A percentile compares a stretch with the other conserved stretches of the same genome.
These are phyloP conservation scores for Sipunculus nudus DNA, from an alignment of 2,888 invertebrate species.

Conservation along the genomic window DNA sequence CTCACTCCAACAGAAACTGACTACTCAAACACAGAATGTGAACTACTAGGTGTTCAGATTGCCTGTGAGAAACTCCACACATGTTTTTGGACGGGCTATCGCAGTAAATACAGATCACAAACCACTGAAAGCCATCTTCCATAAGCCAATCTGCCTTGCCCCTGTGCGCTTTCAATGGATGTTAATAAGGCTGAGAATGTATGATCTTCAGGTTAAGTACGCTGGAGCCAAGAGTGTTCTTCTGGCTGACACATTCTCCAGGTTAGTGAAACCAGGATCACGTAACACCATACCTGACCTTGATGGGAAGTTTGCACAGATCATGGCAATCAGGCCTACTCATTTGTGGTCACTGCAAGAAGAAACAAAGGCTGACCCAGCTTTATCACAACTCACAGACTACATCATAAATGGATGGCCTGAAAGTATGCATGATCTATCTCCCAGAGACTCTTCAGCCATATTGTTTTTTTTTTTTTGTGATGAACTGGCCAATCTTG, in stretches of 20 bases:
- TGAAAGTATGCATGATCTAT: not conserved
- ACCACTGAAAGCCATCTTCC: not conserved
- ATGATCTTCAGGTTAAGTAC: not conserved
- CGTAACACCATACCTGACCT: not conserved
- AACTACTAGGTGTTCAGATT: too few species aligned
- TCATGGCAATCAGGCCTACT: not conserved
- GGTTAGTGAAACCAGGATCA: not conserved
- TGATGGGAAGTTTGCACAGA: not conserved
- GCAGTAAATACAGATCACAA: not conserved
- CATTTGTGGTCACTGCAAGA: not conserved
- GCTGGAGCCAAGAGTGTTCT: constrained; percentile 3
- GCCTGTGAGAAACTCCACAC: too few species aligned
- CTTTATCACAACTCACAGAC: not conserved
- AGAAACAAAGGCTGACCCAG: not conserved
- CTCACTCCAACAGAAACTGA: not conserved
- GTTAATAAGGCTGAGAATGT: not conserved
- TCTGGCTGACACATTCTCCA: not conserved
- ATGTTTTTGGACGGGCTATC: too few species aligned
- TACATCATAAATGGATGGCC: not conserved
- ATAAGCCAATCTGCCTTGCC: not conserved
- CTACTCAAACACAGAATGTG: too few species aligned
- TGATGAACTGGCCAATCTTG: not conserved
- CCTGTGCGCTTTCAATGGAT: not conserved
- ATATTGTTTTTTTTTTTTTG: not conserved
- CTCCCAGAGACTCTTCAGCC: not conserved